Evolutionary conservation across 2,888 invertebrate genomes (phyloP).

Genomic region (Cryptus viduatorius): DNA sequence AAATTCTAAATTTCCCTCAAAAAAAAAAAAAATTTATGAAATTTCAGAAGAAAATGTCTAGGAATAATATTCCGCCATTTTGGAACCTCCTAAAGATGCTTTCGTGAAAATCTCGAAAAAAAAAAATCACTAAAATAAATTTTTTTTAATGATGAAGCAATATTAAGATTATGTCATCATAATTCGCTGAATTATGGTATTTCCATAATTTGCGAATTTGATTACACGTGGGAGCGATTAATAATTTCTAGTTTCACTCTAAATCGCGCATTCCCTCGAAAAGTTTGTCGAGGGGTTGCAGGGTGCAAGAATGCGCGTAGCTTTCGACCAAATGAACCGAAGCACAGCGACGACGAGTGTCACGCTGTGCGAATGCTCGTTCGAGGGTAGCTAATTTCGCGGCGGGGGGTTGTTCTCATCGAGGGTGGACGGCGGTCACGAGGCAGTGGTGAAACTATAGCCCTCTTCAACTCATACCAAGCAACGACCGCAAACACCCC

Average conservation of each 20-base stretch:
- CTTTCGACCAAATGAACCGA: constrained; percentile 55
- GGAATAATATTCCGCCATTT: no score
- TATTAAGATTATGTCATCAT: not conserved
- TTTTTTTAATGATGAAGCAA: no score
- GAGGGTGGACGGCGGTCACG: constrained; percentile 43
- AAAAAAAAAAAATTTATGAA: no score
- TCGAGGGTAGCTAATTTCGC: constrained; percentile 63
- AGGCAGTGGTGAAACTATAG: constrained; percentile 47
- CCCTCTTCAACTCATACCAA: constrained; percentile 11
- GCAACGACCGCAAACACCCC: constrained; percentile 34
- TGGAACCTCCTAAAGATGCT: no score
- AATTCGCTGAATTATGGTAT: not conserved
- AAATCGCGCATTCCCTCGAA: constrained; percentile 3
- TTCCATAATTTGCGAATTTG: not conserved
- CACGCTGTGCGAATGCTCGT: constrained; percentile 54
- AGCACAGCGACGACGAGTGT: constrained; percentile 56
- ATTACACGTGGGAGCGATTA: constrained; percentile 5
- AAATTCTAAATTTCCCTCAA: no score
- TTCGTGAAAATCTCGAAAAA: no score
- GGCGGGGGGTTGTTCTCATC: constrained; percentile 18
- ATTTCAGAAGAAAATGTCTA: no score
- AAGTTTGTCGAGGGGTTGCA: constrained; percentile 37
- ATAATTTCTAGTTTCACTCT: constrained; percentile 27
- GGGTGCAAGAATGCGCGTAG: constrained; percentile 33
- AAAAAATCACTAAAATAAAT: no score